Evolutionary conservation across 1,140 invertebrate species (phyloP), one percentile per base, ranked within the genome.

Genomic region (Steinernema feltiae): DNA sequence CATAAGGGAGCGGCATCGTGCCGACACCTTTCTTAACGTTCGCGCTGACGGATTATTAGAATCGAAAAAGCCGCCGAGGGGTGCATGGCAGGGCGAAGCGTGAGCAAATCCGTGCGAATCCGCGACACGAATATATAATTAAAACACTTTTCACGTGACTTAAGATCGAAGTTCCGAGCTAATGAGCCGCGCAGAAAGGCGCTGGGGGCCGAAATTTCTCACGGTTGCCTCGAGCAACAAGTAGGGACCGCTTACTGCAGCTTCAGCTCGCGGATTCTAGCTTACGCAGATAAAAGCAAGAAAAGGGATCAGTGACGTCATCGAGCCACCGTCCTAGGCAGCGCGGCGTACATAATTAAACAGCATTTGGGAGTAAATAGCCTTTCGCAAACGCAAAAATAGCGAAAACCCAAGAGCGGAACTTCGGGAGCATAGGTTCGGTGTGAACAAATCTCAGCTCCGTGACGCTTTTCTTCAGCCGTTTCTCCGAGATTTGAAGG

Each of bases 71-170:
- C 41, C 41, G 41, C 41, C 41, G 41, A n/a, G n/a, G n/a, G n/a
- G n/a, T n/a, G n/a, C n/a, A n/a, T n/a, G n/a, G n/a, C n/a, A n/a
- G n/a, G n/a, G n/a, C n/a, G n/a, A 41, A 41, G 35, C 35, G 35
- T 41, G 53, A 21, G 24, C 12, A 63, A 63, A 63, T 63, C 53
- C 53, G 24, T 15, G 53, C 53, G 24, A 63, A 63, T 63, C 7
- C 53, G 53, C 53, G 53, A 63, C 53, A 21, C 53, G 53, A 12
- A 63, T 63, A 63, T 63, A 63, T 63, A 63, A 63, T 63, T 46
- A 46, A 63, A 63, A 63, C 53, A 63, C 53, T 63, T 63, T 63
- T 63, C 53, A 63, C 53, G 53, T 63, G 53, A 63, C 53, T 63
- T 21, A 21, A 27, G 24, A 63, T 63, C 53, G 53, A 7, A 3